phyloP scores from a whole-genome alignment of 2,113 vertebrate species.

The Indicator indicator region DNA sequence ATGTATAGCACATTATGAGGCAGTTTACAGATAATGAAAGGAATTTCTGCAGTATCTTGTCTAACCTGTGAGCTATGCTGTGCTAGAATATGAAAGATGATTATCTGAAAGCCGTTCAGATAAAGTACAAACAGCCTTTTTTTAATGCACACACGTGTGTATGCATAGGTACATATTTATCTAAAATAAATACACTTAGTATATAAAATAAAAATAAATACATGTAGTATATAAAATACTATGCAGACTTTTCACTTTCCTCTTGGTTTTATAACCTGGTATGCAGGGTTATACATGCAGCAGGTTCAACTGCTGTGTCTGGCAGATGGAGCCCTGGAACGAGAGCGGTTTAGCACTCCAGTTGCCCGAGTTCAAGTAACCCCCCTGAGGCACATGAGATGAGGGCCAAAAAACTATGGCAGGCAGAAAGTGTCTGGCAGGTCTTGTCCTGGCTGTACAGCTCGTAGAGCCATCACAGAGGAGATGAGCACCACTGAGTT shows the following conservation, averaged over 20 bases:
- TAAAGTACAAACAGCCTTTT: not conserved
- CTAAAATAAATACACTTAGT: not conserved
- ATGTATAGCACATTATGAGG: constrained; percentile 24
- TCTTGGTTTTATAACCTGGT: not conserved
- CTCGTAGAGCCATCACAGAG: not conserved
- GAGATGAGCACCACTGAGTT: not conserved
- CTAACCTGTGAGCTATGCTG: not conserved
- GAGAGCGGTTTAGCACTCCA: not conserved
- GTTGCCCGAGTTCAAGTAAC: not conserved
- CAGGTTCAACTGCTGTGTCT: not conserved
- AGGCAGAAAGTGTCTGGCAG: not conserved
- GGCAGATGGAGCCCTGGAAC: not conserved
- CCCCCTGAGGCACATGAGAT: not conserved
- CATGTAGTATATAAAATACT: not conserved
- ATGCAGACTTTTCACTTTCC: not conserved
- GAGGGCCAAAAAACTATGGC: not conserved
- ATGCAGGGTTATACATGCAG: not conserved
- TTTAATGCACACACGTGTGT: not conserved
- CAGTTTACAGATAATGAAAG: constrained; percentile 17
- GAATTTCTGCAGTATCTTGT: constrained; percentile 7
- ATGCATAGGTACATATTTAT: not conserved
- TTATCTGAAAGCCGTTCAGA: not conserved
- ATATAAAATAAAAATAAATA: constrained; percentile 7
- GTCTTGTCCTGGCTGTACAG: not conserved
- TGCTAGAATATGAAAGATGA: not conserved